phyloP scores from a whole-genome alignment of 2,797 vertebrate species.

The Pitangus sulphuratus region DNA sequence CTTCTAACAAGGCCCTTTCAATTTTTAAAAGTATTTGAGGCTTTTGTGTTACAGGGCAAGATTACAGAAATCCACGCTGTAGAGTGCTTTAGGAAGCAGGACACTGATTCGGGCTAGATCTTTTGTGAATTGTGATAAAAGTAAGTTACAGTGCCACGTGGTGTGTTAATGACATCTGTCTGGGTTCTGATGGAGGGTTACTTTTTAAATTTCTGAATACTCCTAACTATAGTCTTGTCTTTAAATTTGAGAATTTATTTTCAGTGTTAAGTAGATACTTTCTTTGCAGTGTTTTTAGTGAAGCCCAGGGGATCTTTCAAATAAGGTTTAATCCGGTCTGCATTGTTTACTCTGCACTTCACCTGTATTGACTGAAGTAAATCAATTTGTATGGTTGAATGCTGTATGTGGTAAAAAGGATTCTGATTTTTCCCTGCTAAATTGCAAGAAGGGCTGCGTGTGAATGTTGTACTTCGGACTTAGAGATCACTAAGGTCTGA shows the following conservation, averaged over 20 bases:
- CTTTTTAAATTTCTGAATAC: neutral
- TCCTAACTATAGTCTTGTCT: neutral
- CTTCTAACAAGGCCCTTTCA: neutral
- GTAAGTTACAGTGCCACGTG: neutral
- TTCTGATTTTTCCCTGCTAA: neutral
- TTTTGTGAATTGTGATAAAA: neutral
- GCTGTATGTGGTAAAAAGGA: neutral
- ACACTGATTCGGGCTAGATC: rapidly evolving
- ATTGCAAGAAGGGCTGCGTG: neutral
- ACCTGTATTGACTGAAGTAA: neutral
- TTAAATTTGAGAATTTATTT: neutral
- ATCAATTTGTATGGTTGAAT: neutral
- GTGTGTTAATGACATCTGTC: rapidly evolving
- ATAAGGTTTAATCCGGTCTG: neutral
- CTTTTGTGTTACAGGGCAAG: neutral
- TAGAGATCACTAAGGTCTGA: neutral
- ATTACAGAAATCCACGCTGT: rapidly evolving
- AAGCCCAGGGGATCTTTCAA: neutral
- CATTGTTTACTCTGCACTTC: neutral
- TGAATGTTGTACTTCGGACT: neutral
- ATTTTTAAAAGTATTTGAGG: neutral
- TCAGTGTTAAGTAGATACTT: neutral
- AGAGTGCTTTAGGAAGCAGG: neutral
- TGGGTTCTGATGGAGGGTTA: neutral
- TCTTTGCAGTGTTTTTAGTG: neutral